Evolutionary conservation across 2,888 invertebrate species (phyloP).

Genomic region (Cerastis rubricosa): DNA sequence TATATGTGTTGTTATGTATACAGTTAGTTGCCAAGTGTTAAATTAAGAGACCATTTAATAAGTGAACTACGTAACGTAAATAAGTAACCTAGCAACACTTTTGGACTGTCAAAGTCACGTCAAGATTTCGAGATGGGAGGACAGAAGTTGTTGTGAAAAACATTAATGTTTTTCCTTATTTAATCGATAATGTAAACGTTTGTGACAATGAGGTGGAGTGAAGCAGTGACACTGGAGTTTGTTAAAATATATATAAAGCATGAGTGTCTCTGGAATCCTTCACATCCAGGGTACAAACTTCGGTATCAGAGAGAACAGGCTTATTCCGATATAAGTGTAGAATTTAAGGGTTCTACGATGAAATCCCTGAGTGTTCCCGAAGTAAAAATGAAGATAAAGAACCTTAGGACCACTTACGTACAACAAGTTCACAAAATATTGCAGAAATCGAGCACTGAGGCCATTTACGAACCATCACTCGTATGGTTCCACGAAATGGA

Average conservation of each 20-base stretch:
- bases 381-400: slow-evolving; percentile 88
- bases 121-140: background rate
- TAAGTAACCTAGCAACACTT: background rate
- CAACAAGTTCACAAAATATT: slow-evolving; percentile 88
- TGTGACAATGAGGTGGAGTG: slow-evolving; percentile 85
- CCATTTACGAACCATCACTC: slow-evolving; percentile 82
- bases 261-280: slow-evolving; percentile 88
- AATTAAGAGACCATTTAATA: no score
- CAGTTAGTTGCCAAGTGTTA: no score
- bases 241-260: slow-evolving; percentile 88
- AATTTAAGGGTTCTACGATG: slow-evolving; percentile 78
- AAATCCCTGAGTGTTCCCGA: slow-evolving; percentile 80
- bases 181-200: slow-evolving; percentile 9
- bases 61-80: no score
- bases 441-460: slow-evolving; percentile 81
- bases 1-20: no score
- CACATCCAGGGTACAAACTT: slow-evolving; percentile 82
- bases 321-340: slow-evolving; percentile 77
- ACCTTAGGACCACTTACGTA: slow-evolving; percentile 86
- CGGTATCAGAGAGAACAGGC: slow-evolving; percentile 82
- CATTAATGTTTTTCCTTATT: slow-evolving; percentile 3
- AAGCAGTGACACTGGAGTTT: slow-evolving; percentile 85
- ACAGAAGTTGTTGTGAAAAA: slow-evolving; percentile 22
- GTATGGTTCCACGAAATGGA: slow-evolving; percentile 88
- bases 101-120: background rate